These are phyloP conservation scores for Pinctada fucata DNA, from an alignment of 2,888 invertebrate species.

Conservation along the genomic window DNA sequence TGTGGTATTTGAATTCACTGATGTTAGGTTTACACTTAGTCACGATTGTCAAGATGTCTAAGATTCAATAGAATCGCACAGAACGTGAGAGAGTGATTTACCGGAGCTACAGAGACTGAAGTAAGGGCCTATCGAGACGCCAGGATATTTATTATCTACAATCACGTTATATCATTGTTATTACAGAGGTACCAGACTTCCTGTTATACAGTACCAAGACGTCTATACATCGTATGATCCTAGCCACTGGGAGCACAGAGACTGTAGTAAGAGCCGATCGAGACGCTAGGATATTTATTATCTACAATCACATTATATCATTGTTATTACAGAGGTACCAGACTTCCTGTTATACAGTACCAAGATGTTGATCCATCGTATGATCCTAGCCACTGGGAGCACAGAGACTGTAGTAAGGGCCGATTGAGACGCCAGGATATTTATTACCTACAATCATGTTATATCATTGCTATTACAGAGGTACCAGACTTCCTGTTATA, in stretches of 20 bases:
- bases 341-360: slow-evolving; percentile 90
- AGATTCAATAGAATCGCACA: too few species aligned
- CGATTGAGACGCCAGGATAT: too few species aligned
- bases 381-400: slow-evolving; percentile 78
- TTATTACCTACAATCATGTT: not conserved
- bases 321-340: slow-evolving; percentile 76
- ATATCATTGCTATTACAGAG: slow-evolving; percentile 49
- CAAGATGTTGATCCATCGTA: slow-evolving; percentile 85
- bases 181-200: slow-evolving; percentile 82
- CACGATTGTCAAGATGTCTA: too few species aligned
- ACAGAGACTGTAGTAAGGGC: not conserved
- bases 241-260: slow-evolving; percentile 54
- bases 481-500: slow-evolving; percentile 88
- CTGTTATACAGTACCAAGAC: slow-evolving; percentile 88
- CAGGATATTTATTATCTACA: too few species aligned
- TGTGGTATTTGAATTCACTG: too few species aligned
- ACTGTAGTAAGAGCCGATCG: too few species aligned
- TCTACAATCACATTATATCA: not conserved
- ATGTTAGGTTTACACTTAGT: too few species aligned
- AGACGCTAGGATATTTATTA: too few species aligned
- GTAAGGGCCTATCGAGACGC: too few species aligned
- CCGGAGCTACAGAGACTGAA: slow-evolving; percentile 10
- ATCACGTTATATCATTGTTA: not conserved
- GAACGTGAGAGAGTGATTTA: not conserved
- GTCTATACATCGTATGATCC: slow-evolving; percentile 85